phyloP scores from a whole-genome alignment of 2,888 invertebrate genomes.

The Nasonovia ribisnigri region DNA sequence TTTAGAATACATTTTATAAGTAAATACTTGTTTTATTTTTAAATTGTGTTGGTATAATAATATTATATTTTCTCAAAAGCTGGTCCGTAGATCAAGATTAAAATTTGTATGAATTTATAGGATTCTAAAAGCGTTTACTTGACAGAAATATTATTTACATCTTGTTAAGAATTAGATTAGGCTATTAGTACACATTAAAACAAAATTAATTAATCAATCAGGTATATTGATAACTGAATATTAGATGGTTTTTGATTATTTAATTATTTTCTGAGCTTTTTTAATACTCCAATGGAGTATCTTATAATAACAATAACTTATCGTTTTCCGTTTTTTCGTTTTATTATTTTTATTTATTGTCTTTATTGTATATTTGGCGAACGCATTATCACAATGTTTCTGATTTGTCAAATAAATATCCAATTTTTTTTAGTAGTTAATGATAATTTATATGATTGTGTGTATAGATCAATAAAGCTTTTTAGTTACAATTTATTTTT shows the following conservation, averaged over 20 bases:
- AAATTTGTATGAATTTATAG: not conserved
- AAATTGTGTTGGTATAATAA: not conserved
- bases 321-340: not conserved
- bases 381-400: not conserved
- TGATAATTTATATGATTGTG: too few relatives aligned
- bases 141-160: not conserved
- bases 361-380: not conserved
- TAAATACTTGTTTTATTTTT: not conserved
- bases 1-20: not conserved
- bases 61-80: not conserved
- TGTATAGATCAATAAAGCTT: not conserved
- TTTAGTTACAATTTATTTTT: not conserved
- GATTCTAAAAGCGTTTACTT: not conserved
- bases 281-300: too few relatives aligned
- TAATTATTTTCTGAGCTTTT: too few relatives aligned
- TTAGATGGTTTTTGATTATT: not conserved
- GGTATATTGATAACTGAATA: not conserved
- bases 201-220: too few relatives aligned
- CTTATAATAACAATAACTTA: not conserved
- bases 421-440: not conserved
- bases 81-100: not conserved
- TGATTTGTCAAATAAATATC: not conserved
- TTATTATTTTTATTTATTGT: not conserved
- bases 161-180: not conserved
- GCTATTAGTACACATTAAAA: not conserved